Conservation (phyloP, 1,140 invertebrate species). For the Lamellibrachia luymesi region DNA sequence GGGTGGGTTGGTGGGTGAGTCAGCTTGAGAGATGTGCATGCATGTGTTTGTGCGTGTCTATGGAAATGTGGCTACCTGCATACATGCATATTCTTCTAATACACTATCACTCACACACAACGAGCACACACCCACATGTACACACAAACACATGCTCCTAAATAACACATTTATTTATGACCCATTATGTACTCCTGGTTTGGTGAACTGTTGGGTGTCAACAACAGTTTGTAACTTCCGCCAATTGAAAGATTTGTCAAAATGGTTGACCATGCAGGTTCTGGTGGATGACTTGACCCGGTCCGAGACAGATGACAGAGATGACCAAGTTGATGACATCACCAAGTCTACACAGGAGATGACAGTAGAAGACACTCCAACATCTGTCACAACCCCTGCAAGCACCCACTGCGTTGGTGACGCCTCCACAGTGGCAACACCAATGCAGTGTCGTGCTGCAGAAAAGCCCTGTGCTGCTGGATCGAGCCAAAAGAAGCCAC, state of each 20-base stretch:
- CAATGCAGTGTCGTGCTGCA: not conserved
- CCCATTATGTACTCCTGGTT: too few relatives aligned
- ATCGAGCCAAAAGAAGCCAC: not conserved
- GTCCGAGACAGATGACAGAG: not conserved
- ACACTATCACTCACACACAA: too few relatives aligned
- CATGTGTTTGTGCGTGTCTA: too few relatives aligned
- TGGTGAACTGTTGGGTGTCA: too few relatives aligned
- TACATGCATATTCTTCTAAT: too few relatives aligned
- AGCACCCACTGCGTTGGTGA: not conserved
- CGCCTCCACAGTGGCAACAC: not conserved
- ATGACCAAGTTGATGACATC: not conserved
- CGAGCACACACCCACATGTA: not conserved
- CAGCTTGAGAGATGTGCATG: too few relatives aligned
- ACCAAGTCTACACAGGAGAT: not conserved
- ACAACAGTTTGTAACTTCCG: not conserved
- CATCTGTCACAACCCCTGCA: not conserved
- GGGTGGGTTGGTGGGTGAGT: not conserved
- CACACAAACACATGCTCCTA: not conserved
- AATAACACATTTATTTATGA: not conserved
- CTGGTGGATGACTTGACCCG: not conserved
- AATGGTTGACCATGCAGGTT: not conserved
- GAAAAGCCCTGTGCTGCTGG: not conserved
- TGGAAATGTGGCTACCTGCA: too few relatives aligned
- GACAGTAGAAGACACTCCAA: not conserved
- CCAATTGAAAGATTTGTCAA: not conserved